Evolutionary conservation across 2,888 invertebrate genomes (phyloP).

Genomic region (Tubiluchus corallicola): DNA sequence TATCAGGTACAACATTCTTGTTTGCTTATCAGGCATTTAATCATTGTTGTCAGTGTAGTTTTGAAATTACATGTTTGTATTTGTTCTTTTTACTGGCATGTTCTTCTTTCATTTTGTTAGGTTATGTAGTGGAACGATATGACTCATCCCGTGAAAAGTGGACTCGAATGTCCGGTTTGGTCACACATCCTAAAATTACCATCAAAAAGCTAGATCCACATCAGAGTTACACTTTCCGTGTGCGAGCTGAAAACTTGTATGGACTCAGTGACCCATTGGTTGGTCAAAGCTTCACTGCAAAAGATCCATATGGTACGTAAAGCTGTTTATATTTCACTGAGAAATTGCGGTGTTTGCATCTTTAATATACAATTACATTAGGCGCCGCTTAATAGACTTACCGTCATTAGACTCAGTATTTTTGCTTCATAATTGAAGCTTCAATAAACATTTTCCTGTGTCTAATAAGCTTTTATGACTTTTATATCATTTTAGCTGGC

Average conservation of each 20-base stretch:
- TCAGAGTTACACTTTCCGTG: conserved; percentile 26
- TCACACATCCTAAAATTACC: not conserved
- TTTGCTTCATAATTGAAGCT: too few species aligned
- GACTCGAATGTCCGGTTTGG: not conserved
- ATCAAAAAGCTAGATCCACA: not conserved
- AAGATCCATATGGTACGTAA: conserved; percentile 29
- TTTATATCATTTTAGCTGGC: too few species aligned
- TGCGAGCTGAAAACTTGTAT: conserved; percentile 29
- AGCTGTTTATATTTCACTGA: not conserved
- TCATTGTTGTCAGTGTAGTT: too few species aligned
- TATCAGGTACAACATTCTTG: conserved; percentile 15
- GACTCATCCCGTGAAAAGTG: not conserved
- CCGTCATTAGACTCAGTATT: too few species aligned
- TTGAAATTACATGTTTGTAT: too few species aligned
- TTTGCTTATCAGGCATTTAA: too few species aligned
- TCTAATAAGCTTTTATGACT: too few species aligned
- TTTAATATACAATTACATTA: too few species aligned
- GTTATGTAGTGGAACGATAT: not conserved
- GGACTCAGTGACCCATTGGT: conserved; percentile 26
- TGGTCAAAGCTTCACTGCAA: conserved; percentile 22
- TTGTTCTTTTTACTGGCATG: too few species aligned
- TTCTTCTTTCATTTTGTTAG: too few species aligned
- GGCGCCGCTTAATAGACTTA: too few species aligned
- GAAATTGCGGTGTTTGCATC: not conserved
- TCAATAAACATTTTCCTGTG: too few species aligned